Evolutionary conservation across 2,888 invertebrate species (phyloP).

Genomic region (Rotaria macrura): DNA sequence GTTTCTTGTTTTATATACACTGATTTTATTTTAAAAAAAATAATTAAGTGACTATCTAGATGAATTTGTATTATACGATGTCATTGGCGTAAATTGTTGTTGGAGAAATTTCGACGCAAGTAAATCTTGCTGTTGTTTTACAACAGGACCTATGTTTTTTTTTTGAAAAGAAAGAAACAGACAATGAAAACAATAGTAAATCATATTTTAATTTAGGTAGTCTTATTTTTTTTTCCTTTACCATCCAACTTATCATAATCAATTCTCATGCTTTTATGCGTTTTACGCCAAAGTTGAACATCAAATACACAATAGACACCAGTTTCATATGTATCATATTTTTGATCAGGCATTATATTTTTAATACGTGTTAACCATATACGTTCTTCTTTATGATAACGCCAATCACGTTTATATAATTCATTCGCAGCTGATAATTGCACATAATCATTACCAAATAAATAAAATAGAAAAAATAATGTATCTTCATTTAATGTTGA

Average conservation of each 20-base stretch:
- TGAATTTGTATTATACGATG: background rate
- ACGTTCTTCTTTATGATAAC: slow-evolving; percentile 96
- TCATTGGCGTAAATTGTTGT: background rate
- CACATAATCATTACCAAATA: slow-evolving; percentile 26
- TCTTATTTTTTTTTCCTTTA: slow-evolving; percentile 48
- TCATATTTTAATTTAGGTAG: too few species aligned
- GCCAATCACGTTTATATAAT: slow-evolving; percentile 71
- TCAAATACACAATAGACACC: slow-evolving; percentile 99
- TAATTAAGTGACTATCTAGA: background rate
- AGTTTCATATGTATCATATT: slow-evolving; percentile 86
- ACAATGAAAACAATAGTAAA: background rate
- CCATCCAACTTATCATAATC: slow-evolving; percentile 98
- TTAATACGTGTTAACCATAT: slow-evolving; percentile 97
- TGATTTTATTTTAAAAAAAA: background rate
- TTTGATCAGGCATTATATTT: slow-evolving; percentile 82
- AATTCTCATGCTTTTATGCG: slow-evolving; percentile 93
- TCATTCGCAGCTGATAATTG: slow-evolving; percentile 30
- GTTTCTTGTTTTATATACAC: background rate
- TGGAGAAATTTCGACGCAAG: background rate
- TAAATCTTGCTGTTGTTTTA: background rate
- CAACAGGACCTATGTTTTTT: background rate
- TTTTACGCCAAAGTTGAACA: slow-evolving; percentile 95
- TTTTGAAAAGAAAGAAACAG: background rate
- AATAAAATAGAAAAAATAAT: slow-evolving; percentile 30
- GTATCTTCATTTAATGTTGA: slow-evolving; percentile 90